Base-by-base conservation (phyloP, 1,140 invertebrate species). In the Araneus ventricosus region DNA sequence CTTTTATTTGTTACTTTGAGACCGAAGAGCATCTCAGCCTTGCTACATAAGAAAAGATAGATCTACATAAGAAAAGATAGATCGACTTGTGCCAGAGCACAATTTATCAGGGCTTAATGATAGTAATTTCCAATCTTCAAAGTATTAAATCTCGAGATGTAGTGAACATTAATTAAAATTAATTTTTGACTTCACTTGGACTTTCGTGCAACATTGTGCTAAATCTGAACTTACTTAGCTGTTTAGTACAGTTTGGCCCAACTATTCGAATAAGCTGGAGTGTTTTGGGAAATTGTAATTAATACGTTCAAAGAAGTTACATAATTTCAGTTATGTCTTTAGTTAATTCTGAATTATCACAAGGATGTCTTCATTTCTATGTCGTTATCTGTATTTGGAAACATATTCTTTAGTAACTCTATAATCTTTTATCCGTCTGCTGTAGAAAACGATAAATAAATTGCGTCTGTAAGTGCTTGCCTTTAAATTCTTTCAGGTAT, bases 111-210 rank as follows among this genome's bases (percentile, higher is more conserved):
- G 8, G 59, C 24, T 61, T 88, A 88, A 88, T 88, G 34, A 61
- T 41, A 63, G 86, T 88, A 88, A 88, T 88, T 88, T 88, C 39
- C 59, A 39, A 63, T n/a, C 27, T 88, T 67, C 57, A 34, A 88
- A 84, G 37, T 84, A 41, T 84, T 84, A 75, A 75, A 75, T 75
- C 70, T 75, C 70, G 20, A 75, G 70, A 34, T 75, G 70, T 34
- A 75, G 70, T 75, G 70, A 37, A 3, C 70, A 20, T 75, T 75
- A 75, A 75, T 75, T 75, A 75, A 75, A 75, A 75, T 75, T 75
- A 75, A 75, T 84, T 84, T 45, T 45, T 84, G 80, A 84, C 45
- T 84, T 24, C 80, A 27, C 80, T 45, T 52, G 41, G 80, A 3
- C 14, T 37, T 75, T 75, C 70, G 30, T 34, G 30, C 30, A 4